These are phyloP conservation scores for Crypturellus undulatus DNA, from an alignment of 2,113 vertebrate species.

Conservation along the genomic window DNA sequence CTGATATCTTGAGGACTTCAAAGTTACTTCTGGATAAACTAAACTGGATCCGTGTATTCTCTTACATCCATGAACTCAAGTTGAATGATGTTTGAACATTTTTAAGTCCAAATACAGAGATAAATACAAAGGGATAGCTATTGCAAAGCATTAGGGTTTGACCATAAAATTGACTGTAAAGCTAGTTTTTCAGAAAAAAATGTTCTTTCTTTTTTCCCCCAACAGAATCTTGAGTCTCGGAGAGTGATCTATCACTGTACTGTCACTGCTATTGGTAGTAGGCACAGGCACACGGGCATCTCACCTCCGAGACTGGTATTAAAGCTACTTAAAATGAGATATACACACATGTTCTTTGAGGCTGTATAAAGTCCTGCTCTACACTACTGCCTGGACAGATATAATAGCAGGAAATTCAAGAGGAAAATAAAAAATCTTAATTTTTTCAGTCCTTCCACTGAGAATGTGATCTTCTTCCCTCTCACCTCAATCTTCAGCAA, in stretches of 20 bases:
- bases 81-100: neutral
- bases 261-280: neutral
- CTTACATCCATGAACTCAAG: neutral
- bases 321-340: neutral
- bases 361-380: neutral
- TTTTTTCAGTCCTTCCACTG: neutral
- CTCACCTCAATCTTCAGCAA: neutral
- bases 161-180: neutral
- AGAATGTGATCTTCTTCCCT: neutral
- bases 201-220: neutral
- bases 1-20: neutral
- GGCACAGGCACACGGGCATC: neutral
- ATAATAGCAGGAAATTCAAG: neutral
- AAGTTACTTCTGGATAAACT: neutral
- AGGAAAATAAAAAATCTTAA: neutral
- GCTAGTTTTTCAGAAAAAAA: fast-evolving
- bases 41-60: neutral
- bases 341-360: neutral
- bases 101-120: neutral
- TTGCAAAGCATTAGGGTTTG: neutral
- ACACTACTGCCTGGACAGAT: fast-evolving
- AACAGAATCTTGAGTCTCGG: neutral
- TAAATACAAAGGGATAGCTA: neutral
- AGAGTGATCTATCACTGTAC: neutral
- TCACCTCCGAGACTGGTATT: neutral